phyloP scores from a whole-genome alignment of 2,797 vertebrate species.

The Microchirus variegatus region DNA sequence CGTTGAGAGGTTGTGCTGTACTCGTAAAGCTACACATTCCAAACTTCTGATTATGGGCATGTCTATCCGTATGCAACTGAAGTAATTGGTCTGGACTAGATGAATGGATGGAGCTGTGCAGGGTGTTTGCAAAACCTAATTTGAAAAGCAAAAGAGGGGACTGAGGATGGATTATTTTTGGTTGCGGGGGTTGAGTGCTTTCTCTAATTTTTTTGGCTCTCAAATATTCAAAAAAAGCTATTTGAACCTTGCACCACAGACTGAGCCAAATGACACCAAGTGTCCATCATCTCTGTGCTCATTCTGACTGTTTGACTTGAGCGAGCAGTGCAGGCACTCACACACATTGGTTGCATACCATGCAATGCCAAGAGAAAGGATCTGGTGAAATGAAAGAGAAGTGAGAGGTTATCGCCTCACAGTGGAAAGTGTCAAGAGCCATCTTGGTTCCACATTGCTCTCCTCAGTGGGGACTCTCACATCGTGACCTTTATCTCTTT shows the following conservation, averaged over 20 bases:
- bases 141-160: constrained; percentile 66
- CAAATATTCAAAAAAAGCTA: constrained; percentile 35
- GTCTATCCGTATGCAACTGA: constrained; percentile 31
- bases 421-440: constrained; percentile 38
- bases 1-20: constrained; percentile 11
- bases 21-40: constrained; percentile 32
- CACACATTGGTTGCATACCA: constrained; percentile 59
- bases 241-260: constrained; percentile 25
- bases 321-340: constrained; percentile 35
- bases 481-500: constrained; percentile 54
- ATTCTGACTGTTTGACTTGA: constrained; percentile 61
- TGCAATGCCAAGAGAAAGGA: constrained; percentile 67
- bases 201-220: constrained; percentile 22
- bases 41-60: constrained; percentile 49
- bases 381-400: constrained; percentile 61
- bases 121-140: constrained; percentile 60
- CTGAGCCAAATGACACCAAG: constrained; percentile 52
- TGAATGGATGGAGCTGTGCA: constrained; percentile 49
- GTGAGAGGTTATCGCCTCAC: constrained; percentile 55
- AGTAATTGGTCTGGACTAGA: constrained; percentile 44
- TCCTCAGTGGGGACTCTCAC: constrained; percentile 34
- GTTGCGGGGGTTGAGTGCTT: constrained; percentile 31
- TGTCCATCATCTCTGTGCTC: constrained; percentile 55
- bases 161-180: constrained; percentile 40
- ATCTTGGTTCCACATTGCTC: constrained; percentile 31